Evolutionary conservation across 2,113 vertebrate species (phyloP).

Genomic region (Carettochelys insculpta): DNA sequence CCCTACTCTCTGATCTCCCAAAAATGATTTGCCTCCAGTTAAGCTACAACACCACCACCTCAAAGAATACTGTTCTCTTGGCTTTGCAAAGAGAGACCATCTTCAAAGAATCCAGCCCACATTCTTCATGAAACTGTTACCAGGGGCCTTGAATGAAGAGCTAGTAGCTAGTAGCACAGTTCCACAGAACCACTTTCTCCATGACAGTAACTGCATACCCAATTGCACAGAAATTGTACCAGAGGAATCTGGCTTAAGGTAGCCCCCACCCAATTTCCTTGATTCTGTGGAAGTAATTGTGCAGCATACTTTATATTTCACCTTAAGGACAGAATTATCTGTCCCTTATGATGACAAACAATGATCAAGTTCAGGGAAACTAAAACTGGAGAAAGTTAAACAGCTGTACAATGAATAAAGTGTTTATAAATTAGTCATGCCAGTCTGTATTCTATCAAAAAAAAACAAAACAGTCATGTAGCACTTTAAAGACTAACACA

Average conservation of each 20-base stretch:
- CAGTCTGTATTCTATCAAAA: too few relatives aligned
- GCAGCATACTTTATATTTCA: background rate
- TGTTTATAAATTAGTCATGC: background rate
- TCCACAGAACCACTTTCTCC: background rate
- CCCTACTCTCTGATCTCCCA: background rate
- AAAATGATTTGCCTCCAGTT: background rate
- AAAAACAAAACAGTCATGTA: too few relatives aligned
- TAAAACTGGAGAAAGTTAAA: background rate
- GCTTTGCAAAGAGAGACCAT: background rate
- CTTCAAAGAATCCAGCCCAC: background rate
- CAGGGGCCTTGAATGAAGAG: background rate
- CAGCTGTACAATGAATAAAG: background rate
- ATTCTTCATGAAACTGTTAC: background rate
- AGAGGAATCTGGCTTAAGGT: background rate
- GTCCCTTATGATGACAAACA: background rate
- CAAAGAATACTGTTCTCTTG: background rate
- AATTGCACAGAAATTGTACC: background rate
- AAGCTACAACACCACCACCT: background rate
- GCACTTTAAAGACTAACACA: too few relatives aligned
- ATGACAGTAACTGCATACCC: background rate
- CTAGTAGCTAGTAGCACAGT: background rate
- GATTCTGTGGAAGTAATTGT: background rate
- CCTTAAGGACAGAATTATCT: background rate
- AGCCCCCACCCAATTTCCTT: background rate
- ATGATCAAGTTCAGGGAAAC: background rate